A percentile compares a stretch with the other conserved stretches of the same genome.
These are phyloP conservation scores for Dromius quadrimaculatus DNA, from an alignment of 2,888 invertebrate species.

Conservation along the genomic window DNA sequence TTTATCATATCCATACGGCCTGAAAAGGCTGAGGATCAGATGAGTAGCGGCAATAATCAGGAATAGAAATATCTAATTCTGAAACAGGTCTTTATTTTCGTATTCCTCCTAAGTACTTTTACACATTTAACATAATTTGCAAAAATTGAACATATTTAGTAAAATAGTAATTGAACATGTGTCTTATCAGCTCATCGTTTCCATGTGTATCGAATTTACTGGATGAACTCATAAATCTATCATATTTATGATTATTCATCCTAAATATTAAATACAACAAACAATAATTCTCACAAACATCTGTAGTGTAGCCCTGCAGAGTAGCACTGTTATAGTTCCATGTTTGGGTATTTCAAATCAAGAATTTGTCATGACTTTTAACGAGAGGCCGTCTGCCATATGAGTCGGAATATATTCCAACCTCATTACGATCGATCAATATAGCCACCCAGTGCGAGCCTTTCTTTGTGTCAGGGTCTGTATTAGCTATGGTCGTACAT, in stretches of 20 bases:
- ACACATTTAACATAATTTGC: neutral
- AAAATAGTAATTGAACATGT: slow-evolving; percentile 6
- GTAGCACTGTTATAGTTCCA: neutral
- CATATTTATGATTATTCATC: neutral
- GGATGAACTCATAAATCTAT: neutral
- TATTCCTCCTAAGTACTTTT: no score
- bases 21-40: neutral
- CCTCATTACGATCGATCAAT: no score
- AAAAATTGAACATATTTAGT: neutral
- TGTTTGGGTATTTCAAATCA: neutral
- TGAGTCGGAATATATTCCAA: no score
- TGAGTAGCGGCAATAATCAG: neutral
- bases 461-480: no score
- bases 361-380: neutral
- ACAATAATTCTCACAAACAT: neutral
- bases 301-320: neutral
- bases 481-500: no score
- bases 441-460: no score
- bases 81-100: no score
- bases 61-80: neutral
- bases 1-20: neutral
- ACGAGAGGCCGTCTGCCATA: no score
- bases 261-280: slow-evolving; percentile 3
- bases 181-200: neutral
- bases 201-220: slow-evolving; percentile 1